Evolutionary conservation across 2,797 vertebrate genomes (phyloP).

Genomic region (Gallinago nigripennis): DNA sequence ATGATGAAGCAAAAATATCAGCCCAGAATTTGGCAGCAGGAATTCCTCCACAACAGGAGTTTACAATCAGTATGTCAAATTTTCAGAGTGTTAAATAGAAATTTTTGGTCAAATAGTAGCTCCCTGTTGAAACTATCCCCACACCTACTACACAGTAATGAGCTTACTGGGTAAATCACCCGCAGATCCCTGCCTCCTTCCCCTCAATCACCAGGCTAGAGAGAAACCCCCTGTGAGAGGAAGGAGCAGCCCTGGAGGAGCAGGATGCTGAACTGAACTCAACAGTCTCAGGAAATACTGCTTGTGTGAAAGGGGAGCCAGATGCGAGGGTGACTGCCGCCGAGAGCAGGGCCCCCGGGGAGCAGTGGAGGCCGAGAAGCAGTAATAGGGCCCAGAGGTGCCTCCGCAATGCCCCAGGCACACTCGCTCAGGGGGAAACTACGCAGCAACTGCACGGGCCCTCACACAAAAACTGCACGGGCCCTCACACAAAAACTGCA

Average conservation of each 20-base stretch:
- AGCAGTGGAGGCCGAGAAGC: neutral
- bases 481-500: neutral
- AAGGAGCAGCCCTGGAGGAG: neutral
- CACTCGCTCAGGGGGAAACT: neutral
- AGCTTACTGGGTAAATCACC: neutral
- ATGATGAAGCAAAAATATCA: neutral
- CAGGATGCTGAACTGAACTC: neutral
- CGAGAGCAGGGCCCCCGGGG: neutral
- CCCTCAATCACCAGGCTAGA: accelerated
- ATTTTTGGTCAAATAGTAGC: neutral
- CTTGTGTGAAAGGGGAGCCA: neutral
- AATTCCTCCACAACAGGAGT: neutral
- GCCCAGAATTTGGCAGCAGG: neutral
- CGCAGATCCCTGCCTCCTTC: neutral
- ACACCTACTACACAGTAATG: neutral
- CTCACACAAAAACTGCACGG: neutral
- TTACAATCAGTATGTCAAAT: neutral
- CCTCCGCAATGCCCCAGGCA: neutral
- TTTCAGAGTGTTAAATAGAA: neutral
- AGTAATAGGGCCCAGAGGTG: neutral
- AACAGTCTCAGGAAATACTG: neutral
- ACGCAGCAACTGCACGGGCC: neutral
- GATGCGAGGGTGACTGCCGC: neutral
- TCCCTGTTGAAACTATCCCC: neutral
- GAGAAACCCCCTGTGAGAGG: neutral